Evolutionary conservation across 1,140 invertebrate genomes (phyloP).

Genomic region (Cheumatopsyche charites): DNA sequence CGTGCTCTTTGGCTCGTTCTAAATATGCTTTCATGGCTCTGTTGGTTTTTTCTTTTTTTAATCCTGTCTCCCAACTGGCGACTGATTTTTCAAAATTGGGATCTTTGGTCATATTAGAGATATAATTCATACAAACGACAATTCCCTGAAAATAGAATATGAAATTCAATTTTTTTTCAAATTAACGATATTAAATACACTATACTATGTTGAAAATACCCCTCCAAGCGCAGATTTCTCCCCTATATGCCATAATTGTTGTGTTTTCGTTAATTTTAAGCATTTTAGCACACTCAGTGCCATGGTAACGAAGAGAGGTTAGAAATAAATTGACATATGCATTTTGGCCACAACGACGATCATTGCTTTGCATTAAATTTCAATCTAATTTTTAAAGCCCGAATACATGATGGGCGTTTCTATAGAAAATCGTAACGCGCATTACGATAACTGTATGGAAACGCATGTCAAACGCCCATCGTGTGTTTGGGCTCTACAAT

Average conservation of each 20-base stretch:
- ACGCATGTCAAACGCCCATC: too few relatives aligned
- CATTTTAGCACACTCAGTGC: conserved; percentile 6
- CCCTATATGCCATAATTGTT: background rate
- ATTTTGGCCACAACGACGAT: too few relatives aligned
- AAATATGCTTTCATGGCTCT: conserved; percentile 90
- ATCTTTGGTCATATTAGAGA: background rate
- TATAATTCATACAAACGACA: background rate
- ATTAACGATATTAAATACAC: too few relatives aligned
- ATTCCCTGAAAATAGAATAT: background rate
- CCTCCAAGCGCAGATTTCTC: background rate
- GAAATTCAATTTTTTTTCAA: too few relatives aligned
- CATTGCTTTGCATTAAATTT: too few relatives aligned
- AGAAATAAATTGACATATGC: background rate
- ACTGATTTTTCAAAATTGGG: conserved; percentile 34
- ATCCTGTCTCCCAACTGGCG: conserved; percentile 39
- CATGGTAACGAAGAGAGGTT: background rate
- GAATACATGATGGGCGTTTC: too few relatives aligned
- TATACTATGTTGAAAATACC: background rate
- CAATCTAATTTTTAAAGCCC: too few relatives aligned
- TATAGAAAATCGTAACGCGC: too few relatives aligned
- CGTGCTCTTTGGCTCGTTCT: conserved; percentile 78
- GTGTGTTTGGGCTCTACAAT: too few relatives aligned
- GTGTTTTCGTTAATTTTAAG: background rate
- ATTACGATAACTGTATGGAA: too few relatives aligned
- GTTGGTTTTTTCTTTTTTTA: conserved; percentile 70